phyloP scores from a whole-genome alignment of 1,140 invertebrate species.

The Drosophila watanabei region DNA sequence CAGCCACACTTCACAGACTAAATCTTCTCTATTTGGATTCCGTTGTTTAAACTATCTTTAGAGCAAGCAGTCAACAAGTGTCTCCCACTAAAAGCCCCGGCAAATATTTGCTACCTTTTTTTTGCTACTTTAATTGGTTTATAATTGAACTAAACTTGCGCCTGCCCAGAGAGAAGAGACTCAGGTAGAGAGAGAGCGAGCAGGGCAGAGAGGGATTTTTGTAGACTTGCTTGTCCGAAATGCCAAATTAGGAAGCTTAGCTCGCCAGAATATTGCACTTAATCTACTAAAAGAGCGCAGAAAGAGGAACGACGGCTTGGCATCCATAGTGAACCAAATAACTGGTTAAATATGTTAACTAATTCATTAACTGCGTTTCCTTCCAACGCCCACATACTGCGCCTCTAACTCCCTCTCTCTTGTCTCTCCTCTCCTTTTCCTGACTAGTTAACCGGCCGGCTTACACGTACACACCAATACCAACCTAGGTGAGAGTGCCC shows the following conservation, averaged over 20 bases:
- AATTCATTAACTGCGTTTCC: constrained; percentile 43
- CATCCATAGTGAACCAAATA: constrained; percentile 16
- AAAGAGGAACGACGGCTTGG: background rate
- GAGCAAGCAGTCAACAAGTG: constrained; percentile 33
- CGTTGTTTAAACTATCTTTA: constrained; percentile 56
- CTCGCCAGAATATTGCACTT: constrained; percentile 16
- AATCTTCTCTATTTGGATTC: constrained; percentile 15
- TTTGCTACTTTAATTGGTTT: constrained; percentile 63
- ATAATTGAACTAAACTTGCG: constrained; percentile 61
- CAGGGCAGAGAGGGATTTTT: background rate
- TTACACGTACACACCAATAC: constrained; percentile 4
- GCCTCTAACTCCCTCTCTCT: background rate
- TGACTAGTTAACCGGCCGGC: constrained; percentile 37
- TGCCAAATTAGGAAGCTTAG: constrained; percentile 36
- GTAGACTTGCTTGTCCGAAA: constrained; percentile 5
- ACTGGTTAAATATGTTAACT: constrained; percentile 51
- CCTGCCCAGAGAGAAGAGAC: constrained; percentile 10
- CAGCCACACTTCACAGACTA: background rate
- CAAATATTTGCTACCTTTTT: constrained; percentile 62
- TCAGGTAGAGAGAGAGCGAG: constrained; percentile 19
- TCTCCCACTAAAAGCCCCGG: constrained; percentile 58
- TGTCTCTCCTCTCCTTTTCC: background rate
- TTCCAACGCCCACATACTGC: constrained; percentile 30
- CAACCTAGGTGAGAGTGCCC: background rate
- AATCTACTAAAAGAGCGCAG: background rate